Conservation (phyloP, 2,797 vertebrate genomes). For the Cyclura pinguis region DNA sequence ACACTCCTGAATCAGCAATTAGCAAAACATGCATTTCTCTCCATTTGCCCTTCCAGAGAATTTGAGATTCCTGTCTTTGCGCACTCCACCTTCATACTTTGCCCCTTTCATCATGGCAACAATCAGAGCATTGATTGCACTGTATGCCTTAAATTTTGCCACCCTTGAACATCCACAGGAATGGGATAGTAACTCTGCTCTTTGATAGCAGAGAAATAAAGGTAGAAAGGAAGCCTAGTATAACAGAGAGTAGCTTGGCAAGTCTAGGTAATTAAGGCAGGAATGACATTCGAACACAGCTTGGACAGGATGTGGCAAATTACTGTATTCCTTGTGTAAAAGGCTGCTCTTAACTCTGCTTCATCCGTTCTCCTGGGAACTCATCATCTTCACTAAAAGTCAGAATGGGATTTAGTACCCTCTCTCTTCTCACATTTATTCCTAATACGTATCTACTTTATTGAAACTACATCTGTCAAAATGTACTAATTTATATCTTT, state of each 20-base stretch:
- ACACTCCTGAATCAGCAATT: neutral
- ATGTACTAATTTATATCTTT: constrained; percentile 70
- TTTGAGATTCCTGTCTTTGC: constrained; percentile 44
- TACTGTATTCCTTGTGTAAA: constrained; percentile 89
- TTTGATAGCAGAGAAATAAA: constrained; percentile 58
- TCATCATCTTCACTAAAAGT: constrained; percentile 96
- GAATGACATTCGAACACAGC: constrained; percentile 86
- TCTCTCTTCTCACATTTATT: constrained; percentile 86
- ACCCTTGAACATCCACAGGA: neutral
- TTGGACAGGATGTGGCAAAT: constrained; percentile 90
- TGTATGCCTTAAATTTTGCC: constrained; percentile 50
- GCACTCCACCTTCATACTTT: constrained; percentile 75
- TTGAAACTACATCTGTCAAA: constrained; percentile 77
- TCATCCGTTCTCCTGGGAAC: constrained; percentile 89
- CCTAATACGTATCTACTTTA: constrained; percentile 77
- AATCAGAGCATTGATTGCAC: constrained; percentile 76
- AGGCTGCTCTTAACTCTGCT: constrained; percentile 87
- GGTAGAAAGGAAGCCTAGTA: constrained; percentile 67
- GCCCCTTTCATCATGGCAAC: constrained; percentile 67
- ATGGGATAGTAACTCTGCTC: constrained; percentile 43
- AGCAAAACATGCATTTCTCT: neutral
- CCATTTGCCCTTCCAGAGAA: constrained; percentile 34
- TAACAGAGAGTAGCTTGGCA: constrained; percentile 85
- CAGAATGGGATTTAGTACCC: constrained; percentile 93
- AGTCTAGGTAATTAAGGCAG: constrained; percentile 91